Conservation (phyloP, 2,797 vertebrate species). For the Mareca strepera region DNA sequence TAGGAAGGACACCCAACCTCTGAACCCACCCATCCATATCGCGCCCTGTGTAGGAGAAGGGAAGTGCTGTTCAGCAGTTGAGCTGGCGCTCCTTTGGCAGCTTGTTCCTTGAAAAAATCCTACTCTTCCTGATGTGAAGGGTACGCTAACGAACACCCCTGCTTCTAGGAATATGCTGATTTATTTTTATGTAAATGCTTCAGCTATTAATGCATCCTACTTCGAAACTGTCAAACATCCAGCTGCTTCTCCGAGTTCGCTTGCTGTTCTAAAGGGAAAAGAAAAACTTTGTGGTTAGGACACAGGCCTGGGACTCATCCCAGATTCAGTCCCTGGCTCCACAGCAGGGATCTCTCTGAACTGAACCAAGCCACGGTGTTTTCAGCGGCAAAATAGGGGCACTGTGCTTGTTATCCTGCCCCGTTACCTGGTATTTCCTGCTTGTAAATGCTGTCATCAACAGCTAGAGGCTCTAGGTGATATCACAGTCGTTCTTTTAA, state of each 20-base stretch:
- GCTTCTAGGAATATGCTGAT: conserved; percentile 21
- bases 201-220: not conserved
- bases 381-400: not conserved
- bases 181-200: not conserved
- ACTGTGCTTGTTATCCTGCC: not conserved
- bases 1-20: not conserved
- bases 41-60: not conserved
- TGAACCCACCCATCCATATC: not conserved
- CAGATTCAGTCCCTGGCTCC: not conserved
- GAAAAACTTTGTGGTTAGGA: not conserved
- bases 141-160: not conserved
- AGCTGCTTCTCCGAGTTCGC: not conserved
- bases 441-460: not conserved
- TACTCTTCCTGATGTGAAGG: not conserved
- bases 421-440: not conserved
- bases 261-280: not conserved
- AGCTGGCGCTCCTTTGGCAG: not conserved
- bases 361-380: not conserved
- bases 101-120: not conserved
- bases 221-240: not conserved
- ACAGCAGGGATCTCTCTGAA: not conserved
- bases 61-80: not conserved
- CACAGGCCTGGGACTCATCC: not conserved
- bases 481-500: not conserved
- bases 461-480: not conserved